Conservation (phyloP, 2,797 vertebrate genomes). For the Anableps anableps region DNA sequence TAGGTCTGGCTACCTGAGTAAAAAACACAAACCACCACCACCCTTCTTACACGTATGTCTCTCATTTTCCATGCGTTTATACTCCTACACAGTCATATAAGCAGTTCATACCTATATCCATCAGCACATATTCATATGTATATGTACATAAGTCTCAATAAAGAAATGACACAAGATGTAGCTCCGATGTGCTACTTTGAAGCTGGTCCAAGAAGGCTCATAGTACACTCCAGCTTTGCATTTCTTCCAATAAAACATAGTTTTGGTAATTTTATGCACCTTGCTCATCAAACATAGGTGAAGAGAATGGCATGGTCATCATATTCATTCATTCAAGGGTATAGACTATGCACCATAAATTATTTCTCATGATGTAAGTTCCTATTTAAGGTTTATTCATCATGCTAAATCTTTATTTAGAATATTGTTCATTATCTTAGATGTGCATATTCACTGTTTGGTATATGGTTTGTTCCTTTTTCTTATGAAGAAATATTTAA, state of each 20-base stretch:
- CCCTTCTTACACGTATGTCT: background rate
- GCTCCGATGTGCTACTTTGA: too few relatives aligned
- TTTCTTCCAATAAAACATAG: background rate
- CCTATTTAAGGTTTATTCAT: background rate
- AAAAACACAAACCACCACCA: background rate
- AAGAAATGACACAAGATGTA: too few relatives aligned
- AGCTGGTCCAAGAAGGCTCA: too few relatives aligned
- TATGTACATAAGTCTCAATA: too few relatives aligned
- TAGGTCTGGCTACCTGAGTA: too few relatives aligned
- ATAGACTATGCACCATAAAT: background rate
- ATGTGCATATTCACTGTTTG: background rate
- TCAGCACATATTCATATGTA: background rate
- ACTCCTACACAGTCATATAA: background rate
- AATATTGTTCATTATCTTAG: background rate
- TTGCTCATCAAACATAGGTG: background rate
- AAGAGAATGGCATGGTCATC: background rate
- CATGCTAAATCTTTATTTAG: background rate
- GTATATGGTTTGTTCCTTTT: background rate
- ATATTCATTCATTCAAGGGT: too few relatives aligned
- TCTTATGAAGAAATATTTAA: too few relatives aligned
- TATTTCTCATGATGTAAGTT: background rate
- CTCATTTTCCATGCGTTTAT: background rate
- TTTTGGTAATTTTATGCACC: background rate
- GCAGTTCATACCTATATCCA: background rate
- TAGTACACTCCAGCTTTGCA: background rate